Percentiles rank a stretch among this genome's conserved stretches.
Conservation (phyloP, 2,113 vertebrate genomes). For the Dendrocopos noguchii region DNA sequence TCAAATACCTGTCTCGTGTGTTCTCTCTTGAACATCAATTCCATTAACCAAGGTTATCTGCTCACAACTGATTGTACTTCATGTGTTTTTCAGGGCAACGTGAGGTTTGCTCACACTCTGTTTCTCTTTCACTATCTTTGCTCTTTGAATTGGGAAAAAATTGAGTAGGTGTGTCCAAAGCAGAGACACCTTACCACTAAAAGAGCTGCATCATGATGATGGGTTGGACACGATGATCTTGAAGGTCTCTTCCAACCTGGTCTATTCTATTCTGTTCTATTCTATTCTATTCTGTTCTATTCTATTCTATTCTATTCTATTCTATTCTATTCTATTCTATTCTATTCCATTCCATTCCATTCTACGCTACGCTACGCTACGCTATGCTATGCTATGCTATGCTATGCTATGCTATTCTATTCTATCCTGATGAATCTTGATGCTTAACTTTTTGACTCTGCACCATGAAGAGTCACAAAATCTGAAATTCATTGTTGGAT, state of each 20-base stretch:
- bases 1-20: neutral
- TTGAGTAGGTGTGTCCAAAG: neutral
- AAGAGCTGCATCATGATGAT: neutral
- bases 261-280: no score
- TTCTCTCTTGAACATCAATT: neutral
- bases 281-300: no score
- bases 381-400: no score
- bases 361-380: no score
- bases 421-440: neutral
- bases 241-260: no score
- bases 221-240: no score
- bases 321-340: no score
- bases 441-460: constrained; percentile 5
- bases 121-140: neutral
- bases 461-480: constrained; percentile 14
- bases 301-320: no score
- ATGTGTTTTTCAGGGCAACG: neutral
- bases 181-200: neutral
- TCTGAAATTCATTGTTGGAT: constrained; percentile 9
- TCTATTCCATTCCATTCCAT: no score
- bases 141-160: neutral
- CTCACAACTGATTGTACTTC: neutral
- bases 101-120: neutral
- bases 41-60: neutral
- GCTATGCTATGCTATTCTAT: no score